Evolutionary conservation across 1,140 invertebrate genomes (phyloP), one percentile per base, ranked within the genome.

Genomic region (Drosophila burlai): DNA sequence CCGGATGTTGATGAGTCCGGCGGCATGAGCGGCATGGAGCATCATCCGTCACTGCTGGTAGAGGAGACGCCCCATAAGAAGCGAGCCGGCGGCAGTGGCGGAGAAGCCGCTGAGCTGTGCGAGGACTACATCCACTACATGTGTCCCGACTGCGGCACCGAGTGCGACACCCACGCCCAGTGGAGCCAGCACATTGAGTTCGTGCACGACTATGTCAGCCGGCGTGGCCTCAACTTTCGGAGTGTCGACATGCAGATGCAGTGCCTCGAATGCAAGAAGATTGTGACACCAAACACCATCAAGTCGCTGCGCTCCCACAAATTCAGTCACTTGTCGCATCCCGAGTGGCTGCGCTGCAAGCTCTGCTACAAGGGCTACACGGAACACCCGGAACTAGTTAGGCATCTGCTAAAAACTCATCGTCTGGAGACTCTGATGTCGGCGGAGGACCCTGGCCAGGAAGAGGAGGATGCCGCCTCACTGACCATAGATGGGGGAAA

Each of bases 111-210:
- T 13, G 80, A 78, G 18, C 61, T 86, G 13, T 82, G 85, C 54
- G 84, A 92, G 46, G 87, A 92, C 26, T 86, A 92, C 46, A 91
- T 92, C 57, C 71, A 92, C 38, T 92, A 81, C 63, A 90, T 86
- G 72, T 92, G 91, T 42, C 91, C 91, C 0, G 81, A 92, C 24
- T 92, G 91, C 31, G 78, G 74, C 9, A 80, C 80, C 8, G 91
- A 92, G 11, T 92, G 82, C 54, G 83, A 81, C 7, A 86, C 76
- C 1, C 82, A 80, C 15, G 74, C 69, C 11, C 84, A 92, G 50
- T 92, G 91, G 91, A 80, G 71, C 18, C 82, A 91, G 58, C 91
- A 92, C 40, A 91, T 92, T 52, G 87, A 92, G 50, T 89, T 83
- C 45, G 87, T 91, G 10, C 91, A 92, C 52, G 87, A 92, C 47